A percentile compares a stretch with the other conserved stretches of the same genome.
These are phyloP conservation scores for Diglossa cyanea DNA, from an alignment of 2,797 vertebrate species.

Conservation along the genomic window DNA sequence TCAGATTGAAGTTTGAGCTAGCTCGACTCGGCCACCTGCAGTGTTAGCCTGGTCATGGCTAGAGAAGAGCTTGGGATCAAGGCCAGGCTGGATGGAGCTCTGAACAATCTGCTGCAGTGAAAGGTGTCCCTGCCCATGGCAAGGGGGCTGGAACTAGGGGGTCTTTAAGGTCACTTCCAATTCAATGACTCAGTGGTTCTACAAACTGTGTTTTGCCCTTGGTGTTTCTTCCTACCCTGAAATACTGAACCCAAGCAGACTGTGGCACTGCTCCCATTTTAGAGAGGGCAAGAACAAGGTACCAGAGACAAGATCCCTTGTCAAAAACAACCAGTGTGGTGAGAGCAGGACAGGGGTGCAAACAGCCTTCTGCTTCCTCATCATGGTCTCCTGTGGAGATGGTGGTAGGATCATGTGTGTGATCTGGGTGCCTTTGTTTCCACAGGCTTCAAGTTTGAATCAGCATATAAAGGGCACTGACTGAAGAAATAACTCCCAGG, in stretches of 20 bases:
- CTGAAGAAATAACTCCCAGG: not conserved
- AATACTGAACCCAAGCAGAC: not conserved
- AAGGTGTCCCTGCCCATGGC: not conserved
- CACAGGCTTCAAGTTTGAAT: not conserved
- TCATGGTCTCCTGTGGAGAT: rapidly evolving
- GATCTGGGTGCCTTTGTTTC: not conserved
- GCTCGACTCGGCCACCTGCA: rapidly evolving
- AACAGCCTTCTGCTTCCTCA: not conserved
- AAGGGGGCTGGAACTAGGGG: not conserved
- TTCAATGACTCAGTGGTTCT: not conserved
- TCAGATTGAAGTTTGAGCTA: not conserved
- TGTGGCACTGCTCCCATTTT: not conserved
- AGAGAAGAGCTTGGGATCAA: not conserved
- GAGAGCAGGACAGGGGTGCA: not conserved
- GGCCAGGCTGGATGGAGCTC: not conserved
- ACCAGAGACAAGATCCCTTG: not conserved
- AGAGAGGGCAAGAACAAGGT: not conserved
- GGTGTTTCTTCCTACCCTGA: not conserved
- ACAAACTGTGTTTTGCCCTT: not conserved
- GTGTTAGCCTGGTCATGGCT: rapidly evolving
- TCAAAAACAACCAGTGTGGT: not conserved
- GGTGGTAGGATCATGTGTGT: not conserved
- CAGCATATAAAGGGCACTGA: not conserved
- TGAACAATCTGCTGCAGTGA: not conserved
- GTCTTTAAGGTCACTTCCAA: not conserved